Evolutionary conservation across 2,888 invertebrate species (phyloP).

Genomic region (Clostera curtula): DNA sequence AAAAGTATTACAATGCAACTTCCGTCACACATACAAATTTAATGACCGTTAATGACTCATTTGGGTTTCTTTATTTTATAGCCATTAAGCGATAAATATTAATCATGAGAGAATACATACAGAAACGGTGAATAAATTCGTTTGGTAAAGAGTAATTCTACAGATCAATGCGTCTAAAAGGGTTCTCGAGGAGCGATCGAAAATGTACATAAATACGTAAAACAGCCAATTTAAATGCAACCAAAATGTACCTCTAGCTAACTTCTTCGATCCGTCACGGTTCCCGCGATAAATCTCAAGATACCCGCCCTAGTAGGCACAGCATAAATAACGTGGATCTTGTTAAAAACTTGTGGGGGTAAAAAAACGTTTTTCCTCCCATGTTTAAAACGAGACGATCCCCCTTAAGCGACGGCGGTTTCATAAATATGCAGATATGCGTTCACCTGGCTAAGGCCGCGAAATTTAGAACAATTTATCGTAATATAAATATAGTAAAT

Average conservation of each 20-base stretch:
- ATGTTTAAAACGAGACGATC: slow-evolving; percentile 61
- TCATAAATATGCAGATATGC: slow-evolving; percentile 74
- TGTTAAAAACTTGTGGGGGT: slow-evolving; percentile 67
- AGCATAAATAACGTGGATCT: slow-evolving; percentile 70
- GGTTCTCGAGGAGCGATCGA: slow-evolving; percentile 13
- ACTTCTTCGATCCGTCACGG: slow-evolving; percentile 67
- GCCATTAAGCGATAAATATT: too few relatives aligned
- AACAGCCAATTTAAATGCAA: slow-evolving; percentile 55
- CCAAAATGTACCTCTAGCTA: slow-evolving; percentile 41
- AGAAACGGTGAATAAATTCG: too few relatives aligned
- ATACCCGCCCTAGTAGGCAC: slow-evolving; percentile 58
- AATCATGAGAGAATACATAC: too few relatives aligned
- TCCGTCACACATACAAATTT: too few relatives aligned
- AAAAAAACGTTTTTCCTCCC: slow-evolving; percentile 61
- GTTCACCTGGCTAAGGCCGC: slow-evolving; percentile 68
- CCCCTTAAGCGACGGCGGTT: slow-evolving; percentile 64
- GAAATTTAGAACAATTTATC: slow-evolving; percentile 70
- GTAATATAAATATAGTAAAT: slow-evolving; percentile 71
- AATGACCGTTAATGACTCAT: too few relatives aligned
- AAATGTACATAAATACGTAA: slow-evolving; percentile 30
- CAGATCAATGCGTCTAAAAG: too few relatives aligned
- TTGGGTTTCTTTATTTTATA: too few relatives aligned
- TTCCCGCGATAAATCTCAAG: slow-evolving; percentile 58
- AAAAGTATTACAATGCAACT: too few relatives aligned
- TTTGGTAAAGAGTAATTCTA: not conserved